Percentiles rank a stretch among this genome's conserved stretches.
Conservation (phyloP, 2,888 invertebrate genomes). For the Dusona sp. region DNA sequence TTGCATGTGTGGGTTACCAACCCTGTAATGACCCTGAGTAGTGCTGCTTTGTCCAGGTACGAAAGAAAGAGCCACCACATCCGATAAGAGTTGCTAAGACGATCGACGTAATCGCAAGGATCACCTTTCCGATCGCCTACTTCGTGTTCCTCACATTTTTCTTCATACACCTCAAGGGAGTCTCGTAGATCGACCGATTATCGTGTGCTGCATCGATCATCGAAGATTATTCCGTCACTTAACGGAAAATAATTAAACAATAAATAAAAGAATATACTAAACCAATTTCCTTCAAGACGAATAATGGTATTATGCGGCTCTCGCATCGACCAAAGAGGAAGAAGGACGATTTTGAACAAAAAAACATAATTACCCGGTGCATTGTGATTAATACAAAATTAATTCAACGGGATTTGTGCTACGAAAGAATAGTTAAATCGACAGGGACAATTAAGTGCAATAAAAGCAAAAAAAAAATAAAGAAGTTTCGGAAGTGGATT, state of each 20-base stretch:
- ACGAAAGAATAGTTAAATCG: background rate
- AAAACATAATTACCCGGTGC: background rate
- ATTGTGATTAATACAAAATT: constrained; percentile 17
- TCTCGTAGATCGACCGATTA: constrained; percentile 86
- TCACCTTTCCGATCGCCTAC: constrained; percentile 97
- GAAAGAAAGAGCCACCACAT: constrained; percentile 96
- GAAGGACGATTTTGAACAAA: background rate
- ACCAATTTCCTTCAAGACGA: background rate
- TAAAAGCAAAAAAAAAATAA: constrained; percentile 1
- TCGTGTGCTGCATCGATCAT: constrained; percentile 33
- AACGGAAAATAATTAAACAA: constrained; percentile 13
- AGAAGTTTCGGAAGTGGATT: constrained; percentile 24
- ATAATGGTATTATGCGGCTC: background rate
- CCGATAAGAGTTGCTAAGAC: constrained; percentile 97
- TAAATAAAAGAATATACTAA: background rate
- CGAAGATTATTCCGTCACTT: background rate
- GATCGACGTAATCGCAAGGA: constrained; percentile 96
- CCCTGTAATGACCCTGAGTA: constrained; percentile 83
- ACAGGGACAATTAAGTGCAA: constrained; percentile 6
- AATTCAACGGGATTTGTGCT: constrained; percentile 30
- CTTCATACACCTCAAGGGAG: constrained; percentile 97
- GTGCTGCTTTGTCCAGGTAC: constrained; percentile 94
- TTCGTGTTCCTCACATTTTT: constrained; percentile 97
- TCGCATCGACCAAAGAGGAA: background rate
- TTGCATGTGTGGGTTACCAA: constrained; percentile 70